Conservation (phyloP, 2,888 invertebrate genomes). For the Catocala fraxini region DNA sequence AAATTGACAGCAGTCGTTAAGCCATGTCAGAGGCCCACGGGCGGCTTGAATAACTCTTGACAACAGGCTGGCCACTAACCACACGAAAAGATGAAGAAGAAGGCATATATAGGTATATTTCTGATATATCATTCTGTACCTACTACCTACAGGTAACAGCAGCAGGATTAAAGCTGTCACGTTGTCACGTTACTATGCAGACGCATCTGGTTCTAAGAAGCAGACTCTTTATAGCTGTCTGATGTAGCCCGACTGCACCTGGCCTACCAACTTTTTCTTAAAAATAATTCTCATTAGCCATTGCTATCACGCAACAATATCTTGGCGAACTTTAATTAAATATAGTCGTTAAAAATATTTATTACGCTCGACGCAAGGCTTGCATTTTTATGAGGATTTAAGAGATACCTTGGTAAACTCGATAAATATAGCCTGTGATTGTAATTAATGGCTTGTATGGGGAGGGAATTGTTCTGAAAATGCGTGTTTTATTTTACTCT, state of each 20-base stretch:
- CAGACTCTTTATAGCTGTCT: background rate
- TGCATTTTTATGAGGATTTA: constrained; percentile 81
- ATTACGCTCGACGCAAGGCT: constrained; percentile 68
- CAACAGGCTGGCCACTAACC: too few species aligned
- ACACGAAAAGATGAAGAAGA: too few species aligned
- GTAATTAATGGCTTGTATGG: constrained; percentile 5
- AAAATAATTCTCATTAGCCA: constrained; percentile 60
- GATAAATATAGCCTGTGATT: constrained; percentile 33
- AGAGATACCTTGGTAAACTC: constrained; percentile 54
- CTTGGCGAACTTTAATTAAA: constrained; percentile 67
- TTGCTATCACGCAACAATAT: constrained; percentile 61
- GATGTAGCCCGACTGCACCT: background rate
- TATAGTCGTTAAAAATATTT: constrained; percentile 84
- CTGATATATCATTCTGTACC: too few species aligned
- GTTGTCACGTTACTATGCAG: too few species aligned
- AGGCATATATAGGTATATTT: too few species aligned
- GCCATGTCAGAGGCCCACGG: too few species aligned
- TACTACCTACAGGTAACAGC: too few species aligned
- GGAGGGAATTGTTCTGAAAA: constrained; percentile 4
- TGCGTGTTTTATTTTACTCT: background rate
- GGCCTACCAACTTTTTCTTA: constrained; percentile 37
- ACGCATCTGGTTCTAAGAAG: background rate
- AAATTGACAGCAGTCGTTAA: too few species aligned
- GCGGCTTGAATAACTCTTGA: too few species aligned
- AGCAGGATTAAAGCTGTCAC: too few species aligned